Conservation (phyloP, 2,888 invertebrate species). For the Heterodera filipjevi region DNA sequence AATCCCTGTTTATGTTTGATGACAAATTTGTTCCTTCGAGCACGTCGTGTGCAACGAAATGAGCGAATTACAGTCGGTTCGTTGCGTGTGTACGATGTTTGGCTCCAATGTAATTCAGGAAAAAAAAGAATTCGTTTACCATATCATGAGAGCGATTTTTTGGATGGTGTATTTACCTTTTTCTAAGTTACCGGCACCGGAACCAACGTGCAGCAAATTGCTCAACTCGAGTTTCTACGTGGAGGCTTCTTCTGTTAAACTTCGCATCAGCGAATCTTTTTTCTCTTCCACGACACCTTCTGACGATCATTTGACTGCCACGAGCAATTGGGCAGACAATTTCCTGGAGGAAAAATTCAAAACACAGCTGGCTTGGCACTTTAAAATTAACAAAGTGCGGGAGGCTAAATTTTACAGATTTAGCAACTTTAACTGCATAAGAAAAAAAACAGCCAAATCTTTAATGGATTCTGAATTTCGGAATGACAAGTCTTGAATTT, state of each 20-base stretch:
- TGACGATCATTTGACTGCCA: not conserved
- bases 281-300: slow-evolving; percentile 20
- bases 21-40: not conserved
- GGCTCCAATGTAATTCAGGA: slow-evolving; percentile 11
- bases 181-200: slow-evolving; percentile 31
- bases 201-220: slow-evolving; percentile 31
- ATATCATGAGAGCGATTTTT: too few relatives aligned
- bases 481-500: too few relatives aligned
- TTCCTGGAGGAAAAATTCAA: slow-evolving; percentile 28
- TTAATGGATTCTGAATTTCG: too few relatives aligned
- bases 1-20: not conserved
- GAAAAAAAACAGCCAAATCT: too few relatives aligned
- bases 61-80: slow-evolving; percentile 15
- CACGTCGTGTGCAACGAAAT: slow-evolving; percentile 29
- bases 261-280: slow-evolving; percentile 19
- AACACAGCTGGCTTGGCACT: slow-evolving; percentile 25
- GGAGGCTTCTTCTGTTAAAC: slow-evolving; percentile 30
- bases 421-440: too few relatives aligned
- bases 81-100: slow-evolving; percentile 35
- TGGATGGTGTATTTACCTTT: not conserved
- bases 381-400: slow-evolving; percentile 30
- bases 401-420: too few relatives aligned
- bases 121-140: too few relatives aligned
- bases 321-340: slow-evolving; percentile 21
- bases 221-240: slow-evolving; percentile 13